A percentile compares a stretch with the other conserved stretches of the same genome.
Evolutionary conservation across 2,113 vertebrate species (phyloP).

Genomic region (Hippocampus mohnikei): DNA sequence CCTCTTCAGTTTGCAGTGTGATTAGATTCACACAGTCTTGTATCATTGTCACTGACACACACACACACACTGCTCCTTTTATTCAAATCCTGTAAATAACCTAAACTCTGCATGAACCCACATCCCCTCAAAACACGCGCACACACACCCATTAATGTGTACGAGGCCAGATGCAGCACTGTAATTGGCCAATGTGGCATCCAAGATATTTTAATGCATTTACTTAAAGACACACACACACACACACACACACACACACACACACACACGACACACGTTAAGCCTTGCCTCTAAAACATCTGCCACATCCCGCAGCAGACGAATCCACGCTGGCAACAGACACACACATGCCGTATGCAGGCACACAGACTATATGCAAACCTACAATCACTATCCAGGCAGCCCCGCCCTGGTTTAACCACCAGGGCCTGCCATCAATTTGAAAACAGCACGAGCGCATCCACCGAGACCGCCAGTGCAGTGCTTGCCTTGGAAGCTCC

Average conservation of each 20-base stretch:
- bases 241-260: constrained; percentile 33
- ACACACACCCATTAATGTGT: constrained; percentile 57
- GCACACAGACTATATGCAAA: constrained; percentile 14
- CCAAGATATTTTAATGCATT: constrained; percentile 72
- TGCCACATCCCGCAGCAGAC: constrained; percentile 59
- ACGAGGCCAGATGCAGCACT: constrained; percentile 67
- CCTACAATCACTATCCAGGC: constrained; percentile 29
- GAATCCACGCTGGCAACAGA: constrained; percentile 36
- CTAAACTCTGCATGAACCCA: constrained; percentile 64
- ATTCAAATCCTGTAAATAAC: constrained; percentile 58
- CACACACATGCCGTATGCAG: constrained; percentile 32
- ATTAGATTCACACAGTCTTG: constrained; percentile 53
- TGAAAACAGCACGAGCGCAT: constrained; percentile 55
- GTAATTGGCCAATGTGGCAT: constrained; percentile 73
- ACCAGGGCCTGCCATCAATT: constrained; percentile 52
- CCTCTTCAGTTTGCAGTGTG: constrained; percentile 31
- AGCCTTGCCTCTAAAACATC: constrained; percentile 60
- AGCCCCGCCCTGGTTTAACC: constrained; percentile 61
- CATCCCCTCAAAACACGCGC: constrained; percentile 18
- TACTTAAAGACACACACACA: constrained; percentile 30
- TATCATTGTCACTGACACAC: constrained; percentile 30
- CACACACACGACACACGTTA: constrained; percentile 41
- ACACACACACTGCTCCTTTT: constrained; percentile 33
- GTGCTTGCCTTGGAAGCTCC: constrained; percentile 40
- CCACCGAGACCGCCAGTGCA: constrained; percentile 30